Base-by-base conservation (phyloP, 2,888 invertebrate species). In the Ophioninae sp. region DNA sequence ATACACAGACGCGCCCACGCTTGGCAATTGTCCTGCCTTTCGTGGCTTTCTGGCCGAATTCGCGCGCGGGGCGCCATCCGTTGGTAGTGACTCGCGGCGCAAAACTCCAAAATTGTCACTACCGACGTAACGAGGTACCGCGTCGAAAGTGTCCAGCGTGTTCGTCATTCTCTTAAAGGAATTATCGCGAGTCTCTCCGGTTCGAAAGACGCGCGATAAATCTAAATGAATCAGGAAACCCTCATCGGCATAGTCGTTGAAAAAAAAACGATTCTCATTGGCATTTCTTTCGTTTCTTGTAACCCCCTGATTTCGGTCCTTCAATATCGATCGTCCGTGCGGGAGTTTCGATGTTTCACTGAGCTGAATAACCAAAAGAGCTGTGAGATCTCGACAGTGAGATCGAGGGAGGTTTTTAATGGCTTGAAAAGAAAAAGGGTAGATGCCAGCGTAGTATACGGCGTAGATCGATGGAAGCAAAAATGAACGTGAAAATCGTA, bases 401-500 rank as follows among this genome's bases (percentile, higher is more conserved):
- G 70, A 30, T 69, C 67, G 61, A 41, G 13, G 62, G 44, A 59
- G 21, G 67, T 20, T 59, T 68, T 37, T 21, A 76, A 61, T 13
- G 50, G n/a, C 10, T 3, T 20, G 0, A 41, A 68, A 56, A 59
- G 65, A 13, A 59, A 67, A 39, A 67, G 61, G 57, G 57, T 30
- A 30, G 30, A 30, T 30, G 30, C 30, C 30, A 30, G 30, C 2
- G 30, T 30, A 65, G 41, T 8, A 23, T 57, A 23, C n/a, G 57
- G 23, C 50, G 57, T 7, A 23, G 8, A 57, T 62, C 61, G 62
- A 74, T 59, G 59, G 59, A 44, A 41, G 84, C 64, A 50, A 77
- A 67, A 69, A 73, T 72, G 65, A 84, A 87, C 83, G 82, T 86
- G 86, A 59, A 87, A 90, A 88, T 87, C 87, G 85, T 87, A 86